Evolutionary conservation across 2,113 vertebrate species (phyloP), one percentile per base, ranked within the genome.

Genomic region (Ptilonorhynchus violaceus): DNA sequence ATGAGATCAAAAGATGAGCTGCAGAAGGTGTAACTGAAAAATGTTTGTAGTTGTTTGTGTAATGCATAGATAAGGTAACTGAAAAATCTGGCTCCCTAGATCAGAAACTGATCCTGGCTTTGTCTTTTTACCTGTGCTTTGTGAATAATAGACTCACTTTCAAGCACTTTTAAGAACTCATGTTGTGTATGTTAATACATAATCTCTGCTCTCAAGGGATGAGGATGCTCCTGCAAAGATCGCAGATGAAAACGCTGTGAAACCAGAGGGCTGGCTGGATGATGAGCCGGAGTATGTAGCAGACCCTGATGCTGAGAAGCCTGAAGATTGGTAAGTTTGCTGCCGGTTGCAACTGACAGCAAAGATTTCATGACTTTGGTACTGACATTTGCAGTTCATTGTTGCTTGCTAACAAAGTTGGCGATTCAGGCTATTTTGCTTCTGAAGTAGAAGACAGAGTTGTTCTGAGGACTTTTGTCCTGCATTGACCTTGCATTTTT

Each of bases 251-350:
- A 98, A 98, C 1, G 99, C 99, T 4, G 98, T 99, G 82, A 99
- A 99, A 92, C 99, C 99, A 1, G 99, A 99, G 30, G 99, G 99
- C 55, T 99, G 99, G 99, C 88, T 99, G 96, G 99, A 99, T 84
- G 98, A 99, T 56, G 99, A 99, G 76, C 98, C 98, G 0, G 99
- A 99, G 76, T 99, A 99, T 79, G 97, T 99, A 27, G 97, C 99
- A 22, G 99, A 99, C 83, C 99, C 99, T 13, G 99, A 99, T 44
- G 99, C 99, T 5, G 96, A 99, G 95, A 99, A 99, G 85, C 99
- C 99, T 47, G 99, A 99, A 28, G 99, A 99, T 69, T 99, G 99
- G 99, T 99, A 93, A 69, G 97, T 86, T 59, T 56, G n/a, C 53
- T 62, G 13, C 31, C 30, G 63, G 5, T 63, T 94, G 50, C 8